Evolutionary conservation across 2,797 vertebrate genomes (phyloP).

Genomic region (Gambusia yucatana): DNA sequence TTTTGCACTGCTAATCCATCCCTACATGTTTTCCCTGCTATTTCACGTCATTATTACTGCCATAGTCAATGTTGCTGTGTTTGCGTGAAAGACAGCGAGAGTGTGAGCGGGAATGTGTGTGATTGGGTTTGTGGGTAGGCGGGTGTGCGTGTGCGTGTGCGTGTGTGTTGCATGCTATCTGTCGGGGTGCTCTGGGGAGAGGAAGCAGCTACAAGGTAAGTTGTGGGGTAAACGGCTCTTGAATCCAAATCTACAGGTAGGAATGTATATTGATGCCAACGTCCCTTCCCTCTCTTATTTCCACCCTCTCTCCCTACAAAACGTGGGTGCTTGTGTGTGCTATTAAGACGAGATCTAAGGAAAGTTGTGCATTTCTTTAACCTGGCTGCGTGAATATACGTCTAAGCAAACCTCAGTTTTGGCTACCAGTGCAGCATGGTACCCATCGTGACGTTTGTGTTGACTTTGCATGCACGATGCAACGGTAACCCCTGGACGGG

Average conservation of each 20-base stretch:
- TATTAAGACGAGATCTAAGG: slow-evolving; percentile 25
- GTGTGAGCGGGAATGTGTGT: slow-evolving; percentile 23
- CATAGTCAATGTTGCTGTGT: slow-evolving; percentile 64
- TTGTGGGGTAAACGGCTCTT: slow-evolving; percentile 77
- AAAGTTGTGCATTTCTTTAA: slow-evolving; percentile 28
- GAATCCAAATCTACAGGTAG: slow-evolving; percentile 82
- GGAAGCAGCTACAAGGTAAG: slow-evolving; percentile 80
- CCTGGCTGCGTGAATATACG: slow-evolving; percentile 18
- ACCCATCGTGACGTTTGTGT: slow-evolving; percentile 69
- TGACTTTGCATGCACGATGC: slow-evolving; percentile 73
- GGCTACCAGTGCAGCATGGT: slow-evolving; percentile 73
- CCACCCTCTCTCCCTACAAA: slow-evolving; percentile 41
- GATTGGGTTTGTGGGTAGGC: slow-evolving; percentile 16
- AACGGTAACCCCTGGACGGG: slow-evolving; percentile 68
- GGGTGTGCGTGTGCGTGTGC: slow-evolving; percentile 48
- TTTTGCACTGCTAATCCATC: slow-evolving; percentile 77
- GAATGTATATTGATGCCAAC: slow-evolving; percentile 61
- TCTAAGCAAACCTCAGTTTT: slow-evolving; percentile 52
- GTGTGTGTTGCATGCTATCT: slow-evolving; percentile 79
- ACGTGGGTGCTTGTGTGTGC: slow-evolving; percentile 38
- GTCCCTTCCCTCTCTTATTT: neutral
- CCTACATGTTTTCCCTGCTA: slow-evolving; percentile 72
- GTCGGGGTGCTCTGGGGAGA: slow-evolving; percentile 75
- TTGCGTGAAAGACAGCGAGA: slow-evolving; percentile 21
- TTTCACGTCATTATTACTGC: slow-evolving; percentile 66